These are phyloP conservation scores for Labia minor DNA, from an alignment of 2,888 invertebrate genomes.

Conservation along the genomic window DNA sequence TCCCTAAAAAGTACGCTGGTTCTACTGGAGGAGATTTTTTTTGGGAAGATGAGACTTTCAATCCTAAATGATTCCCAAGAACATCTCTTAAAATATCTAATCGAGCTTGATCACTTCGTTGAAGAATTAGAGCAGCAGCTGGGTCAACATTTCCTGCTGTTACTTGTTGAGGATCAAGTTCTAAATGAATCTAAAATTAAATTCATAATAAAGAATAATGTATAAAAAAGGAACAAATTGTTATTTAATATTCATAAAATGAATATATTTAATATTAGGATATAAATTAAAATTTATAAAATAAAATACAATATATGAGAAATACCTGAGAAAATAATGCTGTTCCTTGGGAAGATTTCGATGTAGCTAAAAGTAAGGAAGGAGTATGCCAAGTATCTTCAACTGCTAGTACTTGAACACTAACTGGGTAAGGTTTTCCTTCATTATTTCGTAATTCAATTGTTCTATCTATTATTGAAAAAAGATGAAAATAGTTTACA, in stretches of 20 bases:
- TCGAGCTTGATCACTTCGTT: conserved; percentile 56
- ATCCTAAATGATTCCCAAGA: conserved; percentile 54
- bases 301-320: too few species aligned
- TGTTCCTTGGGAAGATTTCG: conserved; percentile 44
- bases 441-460: conserved; percentile 34
- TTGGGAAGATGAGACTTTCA: conserved; percentile 42
- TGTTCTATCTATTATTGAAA: neutral
- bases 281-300: neutral
- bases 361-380: conserved; percentile 59
- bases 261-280: too few species aligned
- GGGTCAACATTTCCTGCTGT: conserved; percentile 43
- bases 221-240: too few species aligned
- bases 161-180: conserved; percentile 60
- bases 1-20: conserved; percentile 65
- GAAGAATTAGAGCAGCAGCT: conserved; percentile 44
- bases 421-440: conserved; percentile 55
- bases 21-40: conserved; percentile 36
- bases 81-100: conserved; percentile 68
- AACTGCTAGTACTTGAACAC: conserved; percentile 65
- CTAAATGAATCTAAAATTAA: conserved; percentile 62
- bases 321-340: conserved; percentile 69
- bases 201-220: conserved; percentile 20
- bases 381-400: conserved; percentile 85
- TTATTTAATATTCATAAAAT: neutral
- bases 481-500: conserved; percentile 16